Evolutionary conservation across 1,140 invertebrate genomes (phyloP).

Genomic region (Coptotermes formosanus): DNA sequence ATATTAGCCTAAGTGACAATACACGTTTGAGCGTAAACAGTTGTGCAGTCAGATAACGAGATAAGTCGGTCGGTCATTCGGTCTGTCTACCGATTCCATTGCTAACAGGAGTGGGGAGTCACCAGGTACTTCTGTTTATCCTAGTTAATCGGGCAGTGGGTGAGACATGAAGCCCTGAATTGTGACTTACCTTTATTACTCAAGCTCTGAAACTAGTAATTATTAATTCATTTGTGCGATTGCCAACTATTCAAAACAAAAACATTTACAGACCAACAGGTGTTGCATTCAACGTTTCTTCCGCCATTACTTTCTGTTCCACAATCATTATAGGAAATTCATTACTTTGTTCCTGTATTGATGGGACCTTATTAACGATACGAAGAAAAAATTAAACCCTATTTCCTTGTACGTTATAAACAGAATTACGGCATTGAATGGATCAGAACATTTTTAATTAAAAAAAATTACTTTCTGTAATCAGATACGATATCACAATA

Average conservation of each 20-base stretch:
- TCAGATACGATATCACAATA: too few relatives aligned
- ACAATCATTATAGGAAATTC: too few relatives aligned
- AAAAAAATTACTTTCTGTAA: too few relatives aligned
- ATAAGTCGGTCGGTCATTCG: not conserved
- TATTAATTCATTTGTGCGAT: not conserved
- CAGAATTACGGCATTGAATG: too few relatives aligned
- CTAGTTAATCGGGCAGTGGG: not conserved
- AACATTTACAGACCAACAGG: conserved; percentile 6
- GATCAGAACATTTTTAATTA: too few relatives aligned
- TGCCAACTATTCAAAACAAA: not conserved
- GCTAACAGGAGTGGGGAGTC: not conserved
- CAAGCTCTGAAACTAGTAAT: not conserved
- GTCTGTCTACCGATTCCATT: not conserved
- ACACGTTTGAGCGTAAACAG: conserved; percentile 6
- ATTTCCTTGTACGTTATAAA: too few relatives aligned
- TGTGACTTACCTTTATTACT: not conserved
- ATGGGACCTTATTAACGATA: too few relatives aligned
- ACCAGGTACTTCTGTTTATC: not conserved
- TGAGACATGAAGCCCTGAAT: not conserved
- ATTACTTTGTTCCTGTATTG: too few relatives aligned
- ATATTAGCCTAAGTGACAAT: conserved; percentile 8
- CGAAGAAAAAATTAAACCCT: too few relatives aligned
- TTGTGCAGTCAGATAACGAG: not conserved
- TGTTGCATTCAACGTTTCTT: not conserved
- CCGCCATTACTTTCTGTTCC: not conserved